A percentile compares a stretch with the other conserved stretches of the same genome.
Conservation (phyloP, 2,888 invertebrate genomes). For the Prostheceraeus crozeri region DNA sequence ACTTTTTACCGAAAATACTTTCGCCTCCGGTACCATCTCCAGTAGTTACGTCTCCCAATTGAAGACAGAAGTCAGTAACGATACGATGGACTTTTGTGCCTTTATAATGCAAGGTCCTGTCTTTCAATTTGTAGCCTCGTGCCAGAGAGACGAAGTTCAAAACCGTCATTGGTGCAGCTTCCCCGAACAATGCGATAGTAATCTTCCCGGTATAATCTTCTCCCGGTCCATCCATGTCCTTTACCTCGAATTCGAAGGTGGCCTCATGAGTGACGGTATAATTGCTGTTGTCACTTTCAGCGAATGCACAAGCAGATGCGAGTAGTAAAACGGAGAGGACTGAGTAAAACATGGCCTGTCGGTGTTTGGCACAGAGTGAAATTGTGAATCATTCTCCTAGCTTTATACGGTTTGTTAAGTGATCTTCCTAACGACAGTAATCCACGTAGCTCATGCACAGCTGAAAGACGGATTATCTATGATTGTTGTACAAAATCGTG, state of each 20-base stretch:
- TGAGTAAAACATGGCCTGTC: too few relatives aligned
- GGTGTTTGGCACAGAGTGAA: too few relatives aligned
- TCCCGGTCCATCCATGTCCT: slow-evolving; percentile 49
- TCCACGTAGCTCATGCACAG: too few relatives aligned
- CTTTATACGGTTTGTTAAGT: too few relatives aligned
- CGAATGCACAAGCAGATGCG: too few relatives aligned
- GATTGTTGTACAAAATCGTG: too few relatives aligned
- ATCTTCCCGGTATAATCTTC: slow-evolving; percentile 41
- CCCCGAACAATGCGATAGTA: slow-evolving; percentile 53
- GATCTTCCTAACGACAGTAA: too few relatives aligned
- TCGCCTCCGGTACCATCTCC: slow-evolving; percentile 56
- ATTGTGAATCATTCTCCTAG: too few relatives aligned
- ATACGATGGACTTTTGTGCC: slow-evolving; percentile 52
- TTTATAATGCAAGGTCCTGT: slow-evolving; percentile 48
- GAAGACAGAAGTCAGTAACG: slow-evolving; percentile 55
- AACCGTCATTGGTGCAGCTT: slow-evolving; percentile 52
- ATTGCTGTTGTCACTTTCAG: slow-evolving; percentile 42
- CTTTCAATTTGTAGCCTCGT: slow-evolving; percentile 50
- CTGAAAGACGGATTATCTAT: too few relatives aligned
- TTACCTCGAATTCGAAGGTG: slow-evolving; percentile 50
- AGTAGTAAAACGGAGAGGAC: too few relatives aligned
- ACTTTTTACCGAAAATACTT: slow-evolving; percentile 54
- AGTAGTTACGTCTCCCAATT: slow-evolving; percentile 56
- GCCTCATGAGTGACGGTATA: slow-evolving; percentile 51
- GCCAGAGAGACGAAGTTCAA: slow-evolving; percentile 53